A percentile compares a stretch with the other conserved stretches of the same genome.
phyloP scores from a whole-genome alignment of 2,888 invertebrate species.

The Watsonalla cultraria region DNA sequence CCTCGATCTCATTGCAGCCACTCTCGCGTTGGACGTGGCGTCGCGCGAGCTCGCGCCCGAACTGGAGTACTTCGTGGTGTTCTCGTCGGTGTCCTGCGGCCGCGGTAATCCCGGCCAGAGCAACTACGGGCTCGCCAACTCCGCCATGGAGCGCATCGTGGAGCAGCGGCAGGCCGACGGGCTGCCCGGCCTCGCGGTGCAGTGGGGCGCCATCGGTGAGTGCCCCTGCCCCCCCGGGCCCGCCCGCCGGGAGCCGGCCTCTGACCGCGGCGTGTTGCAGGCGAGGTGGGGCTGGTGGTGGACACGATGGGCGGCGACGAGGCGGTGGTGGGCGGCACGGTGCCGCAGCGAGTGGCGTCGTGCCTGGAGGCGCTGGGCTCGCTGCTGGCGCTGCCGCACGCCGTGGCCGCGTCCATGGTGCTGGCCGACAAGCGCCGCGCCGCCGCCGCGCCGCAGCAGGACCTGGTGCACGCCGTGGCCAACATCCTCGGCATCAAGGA shows the following conservation, averaged over 20 bases:
- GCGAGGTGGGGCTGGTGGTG: slow-evolving; percentile 95
- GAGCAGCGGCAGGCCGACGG: slow-evolving; percentile 91
- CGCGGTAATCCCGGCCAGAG: slow-evolving; percentile 97
- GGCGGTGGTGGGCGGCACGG: slow-evolving; percentile 94
- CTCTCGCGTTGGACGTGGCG: slow-evolving; percentile 88
- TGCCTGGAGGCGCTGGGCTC: slow-evolving; percentile 93
- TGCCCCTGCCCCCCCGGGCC: background rate
- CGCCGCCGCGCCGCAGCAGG: slow-evolving; percentile 72
- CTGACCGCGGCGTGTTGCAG: slow-evolving; percentile 13
- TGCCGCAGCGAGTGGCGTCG: slow-evolving; percentile 97
- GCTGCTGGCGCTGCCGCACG: slow-evolving; percentile 93
- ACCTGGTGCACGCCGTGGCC: slow-evolving; percentile 87
- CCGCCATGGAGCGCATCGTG: slow-evolving; percentile 97
- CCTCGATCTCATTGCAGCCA: slow-evolving; percentile 60
- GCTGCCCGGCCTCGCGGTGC: slow-evolving; percentile 93
- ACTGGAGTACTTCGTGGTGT: slow-evolving; percentile 95
- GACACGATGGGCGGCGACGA: slow-evolving; percentile 95
- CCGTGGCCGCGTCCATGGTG: slow-evolving; percentile 90
- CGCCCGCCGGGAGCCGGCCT: background rate
- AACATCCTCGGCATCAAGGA: slow-evolving; percentile 96
- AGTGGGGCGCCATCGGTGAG: slow-evolving; percentile 97
- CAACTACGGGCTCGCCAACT: slow-evolving; percentile 98
- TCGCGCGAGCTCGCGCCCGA: slow-evolving; percentile 88
- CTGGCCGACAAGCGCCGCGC: slow-evolving; percentile 90
- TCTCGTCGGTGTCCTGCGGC: slow-evolving; percentile 98